Evolutionary conservation across 2,888 invertebrate species (phyloP), one percentile per base, ranked within the genome.

Genomic region (Scaptodrosophila latifasciaeformis): DNA sequence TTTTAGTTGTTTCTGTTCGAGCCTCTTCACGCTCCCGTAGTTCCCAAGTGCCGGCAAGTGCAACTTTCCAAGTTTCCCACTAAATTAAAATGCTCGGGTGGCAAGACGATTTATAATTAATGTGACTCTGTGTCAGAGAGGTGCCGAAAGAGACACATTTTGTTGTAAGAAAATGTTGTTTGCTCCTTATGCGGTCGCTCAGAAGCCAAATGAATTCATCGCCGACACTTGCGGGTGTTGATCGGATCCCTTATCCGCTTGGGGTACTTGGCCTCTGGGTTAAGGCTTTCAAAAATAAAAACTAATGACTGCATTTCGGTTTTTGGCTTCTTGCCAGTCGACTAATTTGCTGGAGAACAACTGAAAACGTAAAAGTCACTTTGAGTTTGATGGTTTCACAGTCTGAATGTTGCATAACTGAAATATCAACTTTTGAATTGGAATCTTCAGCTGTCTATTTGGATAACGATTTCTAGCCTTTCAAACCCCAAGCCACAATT

Each of bases 381-480:
- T 44, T 35, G 49, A 53, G 79, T 71, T 71, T 75, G 54, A 67
- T 75, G 76, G 37, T 47, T 45, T 10, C 31, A 15, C 21, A 53
- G n/a, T n/a, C n/a, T n/a, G n/a, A n/a, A n/a, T n/a, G n/a, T 72
- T 71, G 45, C 61, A 79, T 72, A 72, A 72, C 72, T 72, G 49
- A 59, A 54, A 43, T 57, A 62, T 65, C 66, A 59, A 35, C 49
- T 21, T 54, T 10, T 31, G 31, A 27, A 31, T 31, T 31, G 31
- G n/a, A 5, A 7, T 31, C 31, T n/a, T 54, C 56, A 69, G 50
- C 59, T 62, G 49, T 27, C 55, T 30, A 40, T 31, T n/a, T n/a
- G n/a, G n/a, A n/a, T n/a, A n/a, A n/a, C n/a, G n/a, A n/a, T n/a
- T n/a, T n/a, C n/a, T n/a, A n/a, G 31, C 45, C 24, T 48, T 44